These are phyloP conservation scores for Ptychodera flava DNA, from an alignment of 35 echinoderm and acorn worm genomes.

Conservation along the genomic window DNA sequence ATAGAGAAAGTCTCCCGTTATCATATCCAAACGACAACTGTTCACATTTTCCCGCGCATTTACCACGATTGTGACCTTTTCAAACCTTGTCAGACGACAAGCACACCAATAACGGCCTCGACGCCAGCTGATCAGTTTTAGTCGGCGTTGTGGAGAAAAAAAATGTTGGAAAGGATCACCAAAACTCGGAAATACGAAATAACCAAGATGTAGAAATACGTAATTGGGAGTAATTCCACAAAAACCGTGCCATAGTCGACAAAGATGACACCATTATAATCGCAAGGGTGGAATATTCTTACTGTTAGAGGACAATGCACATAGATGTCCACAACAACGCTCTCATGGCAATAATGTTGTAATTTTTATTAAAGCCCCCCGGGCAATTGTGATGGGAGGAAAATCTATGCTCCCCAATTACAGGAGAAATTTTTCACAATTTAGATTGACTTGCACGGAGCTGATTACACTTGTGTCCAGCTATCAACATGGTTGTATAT, in stretches of 20 bases:
- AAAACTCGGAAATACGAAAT: no score
- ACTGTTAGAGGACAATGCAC: background rate
- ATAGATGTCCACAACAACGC: background rate
- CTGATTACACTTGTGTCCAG: no score
- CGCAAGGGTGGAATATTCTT: no score
- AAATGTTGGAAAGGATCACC: no score
- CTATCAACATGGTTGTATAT: no score
- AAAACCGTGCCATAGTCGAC: no score
- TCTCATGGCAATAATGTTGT: background rate
- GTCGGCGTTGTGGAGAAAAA: background rate
- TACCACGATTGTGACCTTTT: background rate
- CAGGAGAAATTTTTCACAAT: background rate
- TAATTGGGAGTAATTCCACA: no score
- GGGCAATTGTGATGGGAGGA: background rate
- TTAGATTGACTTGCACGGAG: no score
- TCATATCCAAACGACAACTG: background rate
- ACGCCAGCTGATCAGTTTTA: background rate
- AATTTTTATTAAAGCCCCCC: background rate
- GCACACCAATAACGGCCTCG: background rate
- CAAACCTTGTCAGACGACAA: background rate
- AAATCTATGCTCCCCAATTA: no score
- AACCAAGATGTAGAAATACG: no score
- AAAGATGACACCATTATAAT: no score
- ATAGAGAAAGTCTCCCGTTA: background rate
- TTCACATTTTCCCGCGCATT: background rate